These are phyloP conservation scores for Aromia moschata DNA, from an alignment of 2,888 invertebrate genomes.

Conservation along the genomic window DNA sequence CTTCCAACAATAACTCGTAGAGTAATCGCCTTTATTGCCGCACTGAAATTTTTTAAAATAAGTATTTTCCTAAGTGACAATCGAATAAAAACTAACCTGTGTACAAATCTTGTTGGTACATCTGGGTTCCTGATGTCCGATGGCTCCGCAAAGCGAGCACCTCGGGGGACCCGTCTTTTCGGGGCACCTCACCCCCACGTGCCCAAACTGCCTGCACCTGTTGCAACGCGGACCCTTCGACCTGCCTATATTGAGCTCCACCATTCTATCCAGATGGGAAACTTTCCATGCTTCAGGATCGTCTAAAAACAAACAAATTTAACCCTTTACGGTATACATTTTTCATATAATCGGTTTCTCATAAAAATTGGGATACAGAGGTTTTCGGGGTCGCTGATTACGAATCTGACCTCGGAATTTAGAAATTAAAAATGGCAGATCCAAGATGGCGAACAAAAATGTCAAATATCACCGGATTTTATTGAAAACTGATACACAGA, in stretches of 20 bases:
- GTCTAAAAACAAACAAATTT: conserved; percentile 60
- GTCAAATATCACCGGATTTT: too few species aligned
- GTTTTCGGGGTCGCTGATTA: too few species aligned
- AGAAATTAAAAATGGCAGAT: too few species aligned
- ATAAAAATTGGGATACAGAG: too few species aligned
- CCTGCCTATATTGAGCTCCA: conserved; percentile 28
- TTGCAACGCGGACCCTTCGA: conserved; percentile 65
- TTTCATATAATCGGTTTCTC: too few species aligned
- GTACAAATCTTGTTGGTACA: conserved; percentile 77
- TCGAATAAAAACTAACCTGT: conserved; percentile 74
- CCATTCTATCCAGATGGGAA: conserved; percentile 49
- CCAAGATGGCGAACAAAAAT: too few species aligned
- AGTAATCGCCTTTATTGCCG: conserved; percentile 69
- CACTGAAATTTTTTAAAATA: conserved; percentile 66
- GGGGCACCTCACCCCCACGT: conserved; percentile 69
- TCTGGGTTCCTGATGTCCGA: conserved; percentile 72
- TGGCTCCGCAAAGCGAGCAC: conserved; percentile 75
- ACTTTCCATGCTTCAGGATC: conserved; percentile 69
- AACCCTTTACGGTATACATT: too few species aligned
- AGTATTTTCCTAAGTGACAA: not conserved
- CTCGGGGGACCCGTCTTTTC: conserved; percentile 61
- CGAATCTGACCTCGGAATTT: too few species aligned
- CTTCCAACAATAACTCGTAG: conserved; percentile 69
- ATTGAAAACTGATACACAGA: too few species aligned
- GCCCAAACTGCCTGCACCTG: conserved; percentile 73